Evolutionary conservation across 2,888 invertebrate genomes (phyloP), one percentile per base, ranked within the genome.

Genomic region (Limulus polyphemus): DNA sequence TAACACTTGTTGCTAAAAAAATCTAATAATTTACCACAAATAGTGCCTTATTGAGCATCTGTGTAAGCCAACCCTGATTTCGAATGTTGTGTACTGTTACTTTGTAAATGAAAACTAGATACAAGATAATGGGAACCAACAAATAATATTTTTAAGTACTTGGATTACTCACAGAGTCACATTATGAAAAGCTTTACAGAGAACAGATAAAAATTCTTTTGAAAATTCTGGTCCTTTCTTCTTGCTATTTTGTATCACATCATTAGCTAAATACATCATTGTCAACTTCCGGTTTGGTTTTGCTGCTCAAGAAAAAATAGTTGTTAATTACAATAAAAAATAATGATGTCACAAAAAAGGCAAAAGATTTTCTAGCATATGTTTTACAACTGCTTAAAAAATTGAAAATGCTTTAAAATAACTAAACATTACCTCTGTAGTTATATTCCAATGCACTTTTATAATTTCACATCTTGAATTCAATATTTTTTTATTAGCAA

Each of bases 171-270:
- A 67, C 74, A 74, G 76, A 2, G 87, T 85, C 81, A 94, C 88
- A 71, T 90, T 86, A 67, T 87, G 84, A 73, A 93, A 91, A 0
- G 90, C 88, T 72, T 87, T 89, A 60, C 83, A 83, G 58, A 97
- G 77, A 11, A 88, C 84, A 61, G 82, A 80, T 10, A 85, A 87
- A 78, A 90, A 98, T 74, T 90, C 91, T 74, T 86, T 86, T 54
- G 75, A 72, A 69, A 79, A 98, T 76, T 98, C 95, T 0, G 94
- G 93, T 0, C 94, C 95, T 77, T 97, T 97, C 77, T 95, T 98
- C 76, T 91, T 90, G 75, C 95, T 92, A 74, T 98, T 99, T 76
- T 99, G 99, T 72, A 99, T 94, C 48, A 99, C 95, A 81, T 99
- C 99, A 81, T 99, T 99, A 49, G 98, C 97, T 71, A 99, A 81